Conservation (phyloP, 2,797 vertebrate genomes). For the Myotis pilosus region DNA sequence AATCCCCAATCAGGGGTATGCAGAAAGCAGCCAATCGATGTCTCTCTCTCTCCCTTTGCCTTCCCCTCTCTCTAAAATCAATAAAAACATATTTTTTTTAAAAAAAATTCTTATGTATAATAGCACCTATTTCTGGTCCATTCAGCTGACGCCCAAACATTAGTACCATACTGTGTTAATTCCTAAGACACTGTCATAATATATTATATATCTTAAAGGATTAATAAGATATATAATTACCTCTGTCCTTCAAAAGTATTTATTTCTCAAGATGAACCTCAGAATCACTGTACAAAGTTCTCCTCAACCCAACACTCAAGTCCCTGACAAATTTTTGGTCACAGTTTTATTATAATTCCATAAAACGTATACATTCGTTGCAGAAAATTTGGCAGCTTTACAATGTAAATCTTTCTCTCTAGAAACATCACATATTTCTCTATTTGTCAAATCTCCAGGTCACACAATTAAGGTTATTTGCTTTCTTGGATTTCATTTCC, state of each 20-base stretch:
- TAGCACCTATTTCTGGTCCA: background rate
- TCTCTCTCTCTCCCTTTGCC: too few species aligned
- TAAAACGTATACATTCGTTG: background rate
- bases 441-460: background rate
- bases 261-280: background rate
- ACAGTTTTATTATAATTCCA: background rate
- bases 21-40: too few species aligned
- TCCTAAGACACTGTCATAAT: background rate
- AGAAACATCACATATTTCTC: slow-evolving; percentile 15
- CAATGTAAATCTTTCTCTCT: background rate
- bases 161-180: background rate
- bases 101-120: background rate
- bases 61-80: too few species aligned
- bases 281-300: background rate
- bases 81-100: too few species aligned
- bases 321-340: background rate
- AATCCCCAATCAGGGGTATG: too few species aligned
- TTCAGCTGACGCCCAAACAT: background rate
- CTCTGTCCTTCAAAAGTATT: background rate
- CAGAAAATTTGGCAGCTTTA: background rate
- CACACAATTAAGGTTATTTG: background rate
- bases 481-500: background rate
- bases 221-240: background rate
- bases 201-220: background rate
- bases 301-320: background rate